Evolutionary conservation across 2,113 vertebrate species (phyloP), one percentile per base, ranked within the genome.

Genomic region (Charadrius vociferus): DNA sequence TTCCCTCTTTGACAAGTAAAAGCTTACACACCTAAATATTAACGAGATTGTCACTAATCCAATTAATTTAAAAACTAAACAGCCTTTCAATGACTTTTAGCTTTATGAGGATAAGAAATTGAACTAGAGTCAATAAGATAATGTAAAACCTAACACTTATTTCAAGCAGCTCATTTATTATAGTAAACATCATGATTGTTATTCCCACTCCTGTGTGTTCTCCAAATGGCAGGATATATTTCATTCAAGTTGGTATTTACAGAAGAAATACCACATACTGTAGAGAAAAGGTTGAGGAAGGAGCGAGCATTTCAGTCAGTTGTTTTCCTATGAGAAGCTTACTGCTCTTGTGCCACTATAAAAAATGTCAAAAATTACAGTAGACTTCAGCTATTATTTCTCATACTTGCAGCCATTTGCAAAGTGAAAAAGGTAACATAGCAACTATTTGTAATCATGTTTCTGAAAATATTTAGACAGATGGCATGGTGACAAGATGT

Each of bases 381-480:
- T 20, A 50, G 12, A 37, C n/a, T 89, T 92, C 75, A 94, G 53
- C 39, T 75, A n/a, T 72, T 91, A 53, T 79, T 71, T 93, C 85
- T 68, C 47, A 72, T 17, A 39, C 45, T 59, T 80, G 22, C 21
- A 91, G 18, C 29, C 56, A 63, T 59, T 97, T 96, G 67, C n/a
- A 75, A 80, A 88, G 32, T 20, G 14, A 88, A 83, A 90, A 94
- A 97, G 41, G 62, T 89, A 90, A 72, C 61, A 34, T n/a, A 88
- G 63, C 62, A 96, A 96, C 43, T 95, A 79, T 93, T 97, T 97
- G 62, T 39, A 85, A 47, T 56, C 62, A 39, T 34, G 65, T 94
- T 94, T 90, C 82, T 90, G 97, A 96, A 93, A 86, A 83, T 75
- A 88, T 82, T 89, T 96, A 86, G 59, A 92, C 75, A 81, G 49